Evolutionary conservation across 2,113 vertebrate species (phyloP), one percentile per base, ranked within the genome.

Genomic region (Poicephalus gulielmi): DNA sequence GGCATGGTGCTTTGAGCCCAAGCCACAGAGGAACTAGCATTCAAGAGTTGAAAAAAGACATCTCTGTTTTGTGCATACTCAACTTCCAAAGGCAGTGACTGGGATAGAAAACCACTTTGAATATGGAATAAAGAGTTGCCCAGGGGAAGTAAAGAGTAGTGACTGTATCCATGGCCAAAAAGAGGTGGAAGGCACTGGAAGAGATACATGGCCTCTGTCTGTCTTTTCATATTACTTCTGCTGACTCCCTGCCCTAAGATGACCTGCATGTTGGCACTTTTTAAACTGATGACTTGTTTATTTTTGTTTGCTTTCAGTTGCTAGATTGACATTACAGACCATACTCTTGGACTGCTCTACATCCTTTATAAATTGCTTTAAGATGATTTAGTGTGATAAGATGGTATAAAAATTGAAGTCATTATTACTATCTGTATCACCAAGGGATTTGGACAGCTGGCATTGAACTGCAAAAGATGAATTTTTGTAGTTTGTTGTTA

Each of bases 351-450:
- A 55, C 88, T 94, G 39, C 47, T 82, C 43, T 53, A 84, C 77
- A 57, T 82, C 62, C 76, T 79, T 95, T 79, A 46, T 75, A 96
- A 92, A 95, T 93, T 86, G 80, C 88, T 94, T 88, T 93, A 86
- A 94, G 94, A 95, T 94, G n/a, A 71, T 93, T 73, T 76, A 88
- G 69, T 66, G 47, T 73, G 95, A 96, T 96, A 96, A 86, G 88
- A 31, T 2, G 33, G n/a, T 86, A 75, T 14, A 94, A 95, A 95
- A 96, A 92, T 84, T 81, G 86, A 95, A 96, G 62, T 93, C 47
- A 30, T 93, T 94, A 76, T 78, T 93, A 31, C 88, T 88, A 3
- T 68, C 83, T 94, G 80, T 88, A 79, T 95, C 83, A 89, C 44
- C 41, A 71, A 49, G 39, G 66, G 69, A 87, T 88, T 18, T 86